A percentile compares a stretch with the other conserved stretches of the same genome.
Conservation (phyloP, 1,140 invertebrate genomes). For the Apis laboriosa region DNA sequence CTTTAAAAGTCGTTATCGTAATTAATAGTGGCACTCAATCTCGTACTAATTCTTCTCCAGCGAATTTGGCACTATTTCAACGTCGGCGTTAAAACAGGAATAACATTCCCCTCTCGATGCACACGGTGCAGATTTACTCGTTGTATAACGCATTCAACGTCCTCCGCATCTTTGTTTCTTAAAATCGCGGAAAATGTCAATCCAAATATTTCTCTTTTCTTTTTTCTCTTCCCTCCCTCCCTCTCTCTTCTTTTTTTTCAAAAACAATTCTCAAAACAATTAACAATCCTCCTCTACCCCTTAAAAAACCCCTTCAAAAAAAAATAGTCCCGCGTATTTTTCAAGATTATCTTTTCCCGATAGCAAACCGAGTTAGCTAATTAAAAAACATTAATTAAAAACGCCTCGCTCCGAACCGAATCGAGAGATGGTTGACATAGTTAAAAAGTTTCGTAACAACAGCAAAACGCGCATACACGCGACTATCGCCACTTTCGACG, state of each 20-base stretch:
- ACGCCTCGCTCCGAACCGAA: not conserved
- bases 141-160: not conserved
- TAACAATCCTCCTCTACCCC: no score
- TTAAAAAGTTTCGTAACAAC: not conserved
- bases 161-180: not conserved
- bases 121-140: not conserved
- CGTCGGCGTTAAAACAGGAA: conserved; percentile 33
- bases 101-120: conserved; percentile 16
- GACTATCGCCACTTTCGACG: not conserved
- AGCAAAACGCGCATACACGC: not conserved
- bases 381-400: conserved; percentile 22
- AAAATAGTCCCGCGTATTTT: not conserved
- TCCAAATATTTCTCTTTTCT: not conserved
- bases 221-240: not conserved
- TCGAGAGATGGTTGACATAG: conserved; percentile 5
- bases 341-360: not conserved
- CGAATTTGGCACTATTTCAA: conserved; percentile 47
- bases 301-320: not conserved
- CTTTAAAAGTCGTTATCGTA: no score
- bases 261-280: not conserved
- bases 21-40: not conserved
- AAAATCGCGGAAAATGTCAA: no score
- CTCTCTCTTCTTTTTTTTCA: not conserved
- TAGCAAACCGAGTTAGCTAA: not conserved
- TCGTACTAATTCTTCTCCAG: conserved; percentile 4